phyloP scores from a whole-genome alignment of 2,888 invertebrate species.

The Galerucella calmariensis region DNA sequence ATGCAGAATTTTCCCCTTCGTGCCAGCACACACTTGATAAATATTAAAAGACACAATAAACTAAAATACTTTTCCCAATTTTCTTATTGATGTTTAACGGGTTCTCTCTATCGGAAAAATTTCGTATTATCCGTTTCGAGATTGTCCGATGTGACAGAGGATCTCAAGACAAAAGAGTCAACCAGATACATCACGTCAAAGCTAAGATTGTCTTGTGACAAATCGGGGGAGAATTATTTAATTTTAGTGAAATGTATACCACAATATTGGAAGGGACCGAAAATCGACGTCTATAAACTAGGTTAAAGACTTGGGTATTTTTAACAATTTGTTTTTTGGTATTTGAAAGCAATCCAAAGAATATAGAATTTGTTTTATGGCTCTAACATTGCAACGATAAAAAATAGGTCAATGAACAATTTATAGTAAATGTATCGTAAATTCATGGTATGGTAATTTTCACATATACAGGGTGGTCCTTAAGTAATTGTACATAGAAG shows the following conservation, averaged over 20 bases:
- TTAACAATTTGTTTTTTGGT: background rate
- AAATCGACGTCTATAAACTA: background rate
- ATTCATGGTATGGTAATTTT: too few species aligned
- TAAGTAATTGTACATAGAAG: too few species aligned
- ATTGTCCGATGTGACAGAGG: background rate
- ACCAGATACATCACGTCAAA: constrained; percentile 5
- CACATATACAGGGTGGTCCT: too few species aligned
- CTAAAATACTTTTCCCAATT: background rate
- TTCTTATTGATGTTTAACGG: background rate
- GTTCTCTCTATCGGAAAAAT: background rate
- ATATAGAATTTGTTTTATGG: too few species aligned
- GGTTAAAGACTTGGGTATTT: background rate
- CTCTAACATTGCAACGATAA: too few species aligned
- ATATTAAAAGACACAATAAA: background rate
- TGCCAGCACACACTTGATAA: background rate
- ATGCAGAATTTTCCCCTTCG: too few species aligned
- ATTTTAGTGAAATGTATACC: constrained; percentile 12
- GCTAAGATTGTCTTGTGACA: constrained; percentile 11
- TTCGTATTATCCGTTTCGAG: background rate
- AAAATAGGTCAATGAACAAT: too few species aligned
- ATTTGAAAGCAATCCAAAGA: too few species aligned
- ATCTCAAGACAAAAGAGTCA: background rate
- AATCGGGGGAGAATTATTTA: background rate
- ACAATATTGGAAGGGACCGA: background rate
- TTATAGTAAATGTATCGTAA: too few species aligned